Evolutionary conservation across 1,140 invertebrate genomes (phyloP), one percentile per base, ranked within the genome.

Genomic region (Drosophila truncata): DNA sequence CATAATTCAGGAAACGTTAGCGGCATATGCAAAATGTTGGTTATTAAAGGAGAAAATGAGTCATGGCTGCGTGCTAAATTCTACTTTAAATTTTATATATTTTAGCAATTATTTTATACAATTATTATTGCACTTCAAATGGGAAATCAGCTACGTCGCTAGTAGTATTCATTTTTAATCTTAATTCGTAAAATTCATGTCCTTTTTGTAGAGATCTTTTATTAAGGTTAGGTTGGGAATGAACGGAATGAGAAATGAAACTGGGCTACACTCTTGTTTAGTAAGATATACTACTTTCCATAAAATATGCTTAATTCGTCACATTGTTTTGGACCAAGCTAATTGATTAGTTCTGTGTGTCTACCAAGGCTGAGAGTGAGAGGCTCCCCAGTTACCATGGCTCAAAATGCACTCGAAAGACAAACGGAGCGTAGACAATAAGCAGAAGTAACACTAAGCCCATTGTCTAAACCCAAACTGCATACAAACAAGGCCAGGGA

Each of bases 371-470:
- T 9, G 10, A 35, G 44, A 39, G 47, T 8, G 20, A 18, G n/a
- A 14, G 20, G 23, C 41, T 41, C 41, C 31, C 31, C 29, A 35
- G 16, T 35, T 54, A 41, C 25, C 23, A 50, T 23, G 61, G 52
- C 46, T 57, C 50, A 47, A 79, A 82, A 27, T 81, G 66, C 85
- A 80, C 84, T 87, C 84, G 73, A 88, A 88, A 83, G 85, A 80
- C 77, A 81, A 81, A 81, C 84, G 78, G 70, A 87, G 77, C 84
- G 78, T 58, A 87, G 72, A 87, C 73, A 90, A 87, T 90, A 81
- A 75, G 84, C 57, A 87, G 78, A 81, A 84, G 85, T 81, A 90
- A 80, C 85, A 87, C 80, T 87, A 87, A 87, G 85, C 85, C 84
- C 73, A 78, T 87, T 87, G 84, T 87, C 72, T 84, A 74, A 61